Evolutionary conservation across 2,797 vertebrate species (phyloP).

Genomic region (Lithobates sylvaticus): DNA sequence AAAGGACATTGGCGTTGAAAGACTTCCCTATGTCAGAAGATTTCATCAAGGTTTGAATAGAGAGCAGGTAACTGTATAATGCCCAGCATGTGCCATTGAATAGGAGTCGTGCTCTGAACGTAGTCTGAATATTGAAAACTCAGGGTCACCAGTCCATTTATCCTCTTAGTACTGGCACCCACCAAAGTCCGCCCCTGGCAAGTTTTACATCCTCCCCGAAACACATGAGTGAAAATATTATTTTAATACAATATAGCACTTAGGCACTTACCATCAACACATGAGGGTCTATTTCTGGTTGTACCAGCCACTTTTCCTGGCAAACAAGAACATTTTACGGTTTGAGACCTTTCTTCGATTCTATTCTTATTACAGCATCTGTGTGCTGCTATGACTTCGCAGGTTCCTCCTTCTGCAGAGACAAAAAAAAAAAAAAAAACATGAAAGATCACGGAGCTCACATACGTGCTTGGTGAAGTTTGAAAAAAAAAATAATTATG

Average conservation of each 20-base stretch:
- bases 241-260: neutral
- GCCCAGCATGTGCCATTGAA: too few species aligned
- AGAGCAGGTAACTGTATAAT: too few species aligned
- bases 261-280: conserved; percentile 91
- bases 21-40: too few species aligned
- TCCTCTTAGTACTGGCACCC: too few species aligned
- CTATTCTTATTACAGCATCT: conserved; percentile 99
- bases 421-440: conserved; percentile 63
- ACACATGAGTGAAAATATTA: neutral
- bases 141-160: neutral
- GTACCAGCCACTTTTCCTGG: conserved; percentile 98
- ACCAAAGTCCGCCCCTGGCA: too few species aligned
- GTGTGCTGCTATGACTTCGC: conserved; percentile 98
- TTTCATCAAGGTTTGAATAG: too few species aligned
- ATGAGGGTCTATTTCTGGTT: conserved; percentile 95
- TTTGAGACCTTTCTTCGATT: conserved; percentile 97
- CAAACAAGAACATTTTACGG: conserved; percentile 98
- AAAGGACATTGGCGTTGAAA: too few species aligned
- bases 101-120: fast-evolving
- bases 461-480: too few species aligned
- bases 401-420: conserved; percentile 94
- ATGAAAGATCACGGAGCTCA: neutral
- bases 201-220: neutral
- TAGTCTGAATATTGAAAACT: neutral
- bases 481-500: too few species aligned